Evolutionary conservation across 2,888 invertebrate species (phyloP).

Genomic region (Lithophane semibrunnea): DNA sequence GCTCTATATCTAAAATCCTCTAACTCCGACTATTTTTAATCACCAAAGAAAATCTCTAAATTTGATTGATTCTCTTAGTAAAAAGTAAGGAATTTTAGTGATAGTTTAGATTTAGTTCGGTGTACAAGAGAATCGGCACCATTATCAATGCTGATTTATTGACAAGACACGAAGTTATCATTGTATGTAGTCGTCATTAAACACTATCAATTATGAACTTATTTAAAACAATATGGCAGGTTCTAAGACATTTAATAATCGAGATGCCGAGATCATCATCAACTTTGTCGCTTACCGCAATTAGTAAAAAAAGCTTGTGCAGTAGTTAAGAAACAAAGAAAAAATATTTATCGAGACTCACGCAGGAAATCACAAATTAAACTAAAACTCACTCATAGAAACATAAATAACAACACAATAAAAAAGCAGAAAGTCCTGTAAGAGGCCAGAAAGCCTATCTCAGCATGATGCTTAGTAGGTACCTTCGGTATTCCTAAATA

Average conservation of each 20-base stretch:
- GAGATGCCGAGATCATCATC: neutral
- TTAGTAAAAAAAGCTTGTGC: neutral
- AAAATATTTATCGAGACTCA: too few relatives aligned
- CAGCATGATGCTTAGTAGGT: neutral
- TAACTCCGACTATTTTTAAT: fast-evolving
- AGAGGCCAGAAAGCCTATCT: too few relatives aligned
- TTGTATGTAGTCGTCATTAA: neutral
- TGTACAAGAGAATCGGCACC: too few relatives aligned
- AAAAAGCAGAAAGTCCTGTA: too few relatives aligned
- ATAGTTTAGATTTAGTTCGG: too few relatives aligned
- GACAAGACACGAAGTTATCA: neutral
- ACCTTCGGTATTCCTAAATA: neutral
- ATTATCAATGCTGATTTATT: neutral
- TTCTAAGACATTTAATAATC: neutral
- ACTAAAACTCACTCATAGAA: too few relatives aligned
- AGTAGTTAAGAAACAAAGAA: neutral
- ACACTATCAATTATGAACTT: neutral
- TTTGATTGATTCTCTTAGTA: too few relatives aligned
- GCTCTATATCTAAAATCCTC: too few relatives aligned
- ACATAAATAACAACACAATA: too few relatives aligned
- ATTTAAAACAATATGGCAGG: neutral
- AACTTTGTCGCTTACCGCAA: neutral
- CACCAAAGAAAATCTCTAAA: fast-evolving
- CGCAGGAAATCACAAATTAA: too few relatives aligned
- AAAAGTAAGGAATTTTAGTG: too few relatives aligned